These are phyloP conservation scores for Brachymystax lenok DNA, from an alignment of 2,797 vertebrate species.

Conservation along the genomic window DNA sequence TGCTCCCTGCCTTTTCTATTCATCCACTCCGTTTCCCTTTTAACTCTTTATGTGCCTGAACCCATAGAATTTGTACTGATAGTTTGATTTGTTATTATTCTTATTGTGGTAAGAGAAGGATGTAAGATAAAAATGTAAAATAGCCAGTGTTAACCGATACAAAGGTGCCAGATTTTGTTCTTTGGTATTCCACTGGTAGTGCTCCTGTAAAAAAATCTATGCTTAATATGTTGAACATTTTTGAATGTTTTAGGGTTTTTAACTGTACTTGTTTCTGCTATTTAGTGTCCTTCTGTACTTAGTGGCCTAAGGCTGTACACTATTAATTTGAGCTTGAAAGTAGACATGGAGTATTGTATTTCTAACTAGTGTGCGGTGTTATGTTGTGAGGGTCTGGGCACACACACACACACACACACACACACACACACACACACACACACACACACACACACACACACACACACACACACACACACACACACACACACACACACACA, in stretches of 20 bases:
- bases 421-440: no score
- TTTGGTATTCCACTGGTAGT: constrained; percentile 55
- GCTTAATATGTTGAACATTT: constrained; percentile 66
- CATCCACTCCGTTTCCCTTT: constrained; percentile 48
- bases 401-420: background rate
- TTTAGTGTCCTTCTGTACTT: constrained; percentile 70
- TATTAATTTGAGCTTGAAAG: constrained; percentile 70
- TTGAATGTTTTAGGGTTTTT: constrained; percentile 69
- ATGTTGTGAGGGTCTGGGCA: constrained; percentile 63
- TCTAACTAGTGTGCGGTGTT: constrained; percentile 63
- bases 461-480: no score
- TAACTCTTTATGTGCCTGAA: constrained; percentile 73
- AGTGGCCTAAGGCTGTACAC: constrained; percentile 68
- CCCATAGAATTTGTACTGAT: constrained; percentile 70
- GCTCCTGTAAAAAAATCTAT: constrained; percentile 58
- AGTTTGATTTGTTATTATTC: constrained; percentile 62
- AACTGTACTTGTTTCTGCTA: constrained; percentile 67
- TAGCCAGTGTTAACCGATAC: constrained; percentile 80
- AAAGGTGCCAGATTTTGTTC: constrained; percentile 80
- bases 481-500: no score
- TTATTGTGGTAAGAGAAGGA: constrained; percentile 70
- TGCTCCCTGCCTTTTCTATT: constrained; percentile 47
- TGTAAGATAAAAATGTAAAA: constrained; percentile 75
- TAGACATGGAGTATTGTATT: constrained; percentile 67
- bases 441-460: no score